Conservation (phyloP, 1,140 invertebrate genomes). For the Leptinotarsa defecta region DNA sequence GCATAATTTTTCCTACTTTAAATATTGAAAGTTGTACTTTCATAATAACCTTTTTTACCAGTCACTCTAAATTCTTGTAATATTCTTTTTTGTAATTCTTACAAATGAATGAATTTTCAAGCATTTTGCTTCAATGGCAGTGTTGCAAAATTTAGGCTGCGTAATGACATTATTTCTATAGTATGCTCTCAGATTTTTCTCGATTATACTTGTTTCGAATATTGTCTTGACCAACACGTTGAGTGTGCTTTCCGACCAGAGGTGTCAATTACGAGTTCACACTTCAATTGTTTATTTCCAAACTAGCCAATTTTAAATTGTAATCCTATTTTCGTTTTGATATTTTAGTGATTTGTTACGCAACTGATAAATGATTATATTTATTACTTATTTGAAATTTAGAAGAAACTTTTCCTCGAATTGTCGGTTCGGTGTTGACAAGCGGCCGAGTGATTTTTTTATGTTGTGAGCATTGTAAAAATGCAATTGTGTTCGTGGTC, state of each 20-base stretch:
- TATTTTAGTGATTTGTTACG: conserved; percentile 26
- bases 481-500: conserved; percentile 7
- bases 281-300: conserved; percentile 1
- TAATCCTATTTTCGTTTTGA: conserved; percentile 26
- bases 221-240: background rate
- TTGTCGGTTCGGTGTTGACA: too few relatives aligned
- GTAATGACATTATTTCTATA: too few relatives aligned
- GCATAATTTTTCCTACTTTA: too few relatives aligned
- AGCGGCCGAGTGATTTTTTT: background rate
- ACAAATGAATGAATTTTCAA: background rate
- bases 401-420: background rate
- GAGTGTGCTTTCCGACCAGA: background rate
- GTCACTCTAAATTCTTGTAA: too few relatives aligned
- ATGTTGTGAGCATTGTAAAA: background rate
- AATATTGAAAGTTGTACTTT: too few relatives aligned
- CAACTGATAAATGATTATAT: conserved; percentile 13
- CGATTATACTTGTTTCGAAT: too few relatives aligned
- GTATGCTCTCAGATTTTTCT: too few relatives aligned
- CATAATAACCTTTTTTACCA: too few relatives aligned
- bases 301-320: conserved; percentile 14
- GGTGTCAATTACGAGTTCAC: background rate
- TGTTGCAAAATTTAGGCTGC: background rate
- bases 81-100: background rate
- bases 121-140: background rate
- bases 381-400: background rate